These are phyloP conservation scores for Labroides dimidiatus DNA, from an alignment of 2,797 vertebrate genomes.

Conservation along the genomic window DNA sequence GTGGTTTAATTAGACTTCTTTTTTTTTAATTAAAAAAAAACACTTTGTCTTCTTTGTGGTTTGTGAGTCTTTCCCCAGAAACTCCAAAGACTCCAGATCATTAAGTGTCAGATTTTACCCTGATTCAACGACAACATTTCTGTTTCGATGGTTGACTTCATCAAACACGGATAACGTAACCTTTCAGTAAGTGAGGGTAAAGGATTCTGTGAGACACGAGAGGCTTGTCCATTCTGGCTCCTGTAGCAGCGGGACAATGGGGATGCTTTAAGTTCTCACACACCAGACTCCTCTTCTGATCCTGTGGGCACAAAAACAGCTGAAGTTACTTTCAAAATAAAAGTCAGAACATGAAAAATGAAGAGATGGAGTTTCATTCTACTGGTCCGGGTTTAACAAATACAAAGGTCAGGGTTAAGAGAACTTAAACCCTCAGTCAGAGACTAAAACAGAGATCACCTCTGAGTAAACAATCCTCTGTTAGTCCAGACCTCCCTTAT, in stretches of 20 bases:
- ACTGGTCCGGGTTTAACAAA: too few relatives aligned
- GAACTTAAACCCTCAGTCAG: too few relatives aligned
- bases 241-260: slow-evolving; percentile 77
- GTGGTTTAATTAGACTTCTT: slow-evolving; percentile 52
- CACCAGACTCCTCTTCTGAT: slow-evolving; percentile 91
- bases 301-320: slow-evolving; percentile 82
- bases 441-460: too few relatives aligned
- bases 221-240: slow-evolving; percentile 82
- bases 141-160: slow-evolving; percentile 6
- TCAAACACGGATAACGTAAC: slow-evolving; percentile 1
- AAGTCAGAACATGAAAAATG: too few relatives aligned
- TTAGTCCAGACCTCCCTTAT: too few relatives aligned
- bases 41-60: slow-evolving; percentile 15
- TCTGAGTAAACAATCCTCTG: too few relatives aligned
- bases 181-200: slow-evolving; percentile 26
- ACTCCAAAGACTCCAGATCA: slow-evolving; percentile 42
- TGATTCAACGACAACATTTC: slow-evolving; percentile 18
- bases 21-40: slow-evolving; percentile 44
- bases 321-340: slow-evolving; percentile 28
- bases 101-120: slow-evolving; percentile 16
- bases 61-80: slow-evolving; percentile 46
- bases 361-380: too few relatives aligned
- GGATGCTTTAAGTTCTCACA: slow-evolving; percentile 85
- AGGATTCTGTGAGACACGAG: slow-evolving; percentile 56
- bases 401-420: too few relatives aligned